These are phyloP conservation scores for Orchesella flavescens DNA, from an alignment of 2,888 invertebrate genomes.

Conservation along the genomic window DNA sequence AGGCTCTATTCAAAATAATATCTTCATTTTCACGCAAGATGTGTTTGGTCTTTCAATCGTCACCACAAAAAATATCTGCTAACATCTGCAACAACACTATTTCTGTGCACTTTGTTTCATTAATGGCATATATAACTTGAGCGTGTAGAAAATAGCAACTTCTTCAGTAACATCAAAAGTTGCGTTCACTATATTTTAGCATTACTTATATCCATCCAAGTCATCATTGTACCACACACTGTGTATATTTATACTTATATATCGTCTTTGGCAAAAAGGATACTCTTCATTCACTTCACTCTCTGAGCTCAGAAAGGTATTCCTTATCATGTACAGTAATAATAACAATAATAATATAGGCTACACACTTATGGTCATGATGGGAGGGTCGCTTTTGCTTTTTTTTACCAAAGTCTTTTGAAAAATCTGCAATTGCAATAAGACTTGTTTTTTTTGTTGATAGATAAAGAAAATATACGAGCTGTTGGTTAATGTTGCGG, in stretches of 20 bases:
- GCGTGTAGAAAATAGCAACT: neutral
- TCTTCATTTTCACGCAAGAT: too few species aligned
- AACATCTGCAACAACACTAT: constrained; percentile 11
- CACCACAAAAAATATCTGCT: neutral
- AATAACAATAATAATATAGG: constrained; percentile 52
- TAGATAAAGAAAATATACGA: neutral
- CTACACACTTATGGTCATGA: constrained; percentile 47
- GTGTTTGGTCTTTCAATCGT: too few species aligned
- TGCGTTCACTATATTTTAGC: too few species aligned
- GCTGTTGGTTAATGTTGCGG: neutral
- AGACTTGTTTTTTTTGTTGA: neutral
- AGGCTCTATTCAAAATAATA: neutral
- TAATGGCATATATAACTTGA: neutral
- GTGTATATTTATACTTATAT: neutral
- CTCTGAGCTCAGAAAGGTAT: neutral
- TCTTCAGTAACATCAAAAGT: neutral
- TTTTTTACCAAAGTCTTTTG: constrained; percentile 39
- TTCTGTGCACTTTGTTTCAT: neutral
- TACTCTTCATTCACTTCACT: neutral
- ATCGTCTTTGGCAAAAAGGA: neutral
- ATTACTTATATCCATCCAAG: too few species aligned
- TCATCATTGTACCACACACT: too few species aligned
- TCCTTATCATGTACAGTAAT: constrained; percentile 47
- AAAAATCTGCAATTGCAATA: neutral
- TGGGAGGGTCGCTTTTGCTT: constrained; percentile 58